A percentile compares a stretch with the other conserved stretches of the same genome.
Evolutionary conservation across 2,797 vertebrate genomes (phyloP).

Genomic region (Falco biarmicus): DNA sequence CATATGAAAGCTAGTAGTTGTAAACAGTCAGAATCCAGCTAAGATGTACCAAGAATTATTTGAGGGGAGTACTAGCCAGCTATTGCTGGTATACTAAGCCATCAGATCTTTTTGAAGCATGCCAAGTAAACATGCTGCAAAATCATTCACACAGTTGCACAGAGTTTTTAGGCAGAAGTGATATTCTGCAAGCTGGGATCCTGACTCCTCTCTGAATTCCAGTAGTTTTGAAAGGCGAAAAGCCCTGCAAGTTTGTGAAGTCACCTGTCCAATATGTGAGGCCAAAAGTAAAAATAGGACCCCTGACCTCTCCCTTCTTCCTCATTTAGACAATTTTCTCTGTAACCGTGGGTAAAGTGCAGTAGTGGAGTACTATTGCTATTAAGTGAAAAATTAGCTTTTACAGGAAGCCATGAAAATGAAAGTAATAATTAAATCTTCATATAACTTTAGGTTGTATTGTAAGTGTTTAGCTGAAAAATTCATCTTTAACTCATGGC

Average conservation of each 20-base stretch:
- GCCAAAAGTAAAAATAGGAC: constrained; percentile 13
- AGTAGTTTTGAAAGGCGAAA: background rate
- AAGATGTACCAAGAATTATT: background rate
- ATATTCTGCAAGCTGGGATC: background rate
- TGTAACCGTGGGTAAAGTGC: constrained; percentile 39
- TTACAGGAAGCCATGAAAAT: constrained; percentile 74
- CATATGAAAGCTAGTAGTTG: background rate
- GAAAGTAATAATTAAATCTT: constrained; percentile 83
- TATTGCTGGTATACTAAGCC: background rate
- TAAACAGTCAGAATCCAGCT: constrained; percentile 1
- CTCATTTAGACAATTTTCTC: constrained; percentile 38
- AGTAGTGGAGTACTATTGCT: constrained; percentile 58
- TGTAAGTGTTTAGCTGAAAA: constrained; percentile 81
- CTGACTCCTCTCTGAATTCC: background rate
- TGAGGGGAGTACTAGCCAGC: background rate
- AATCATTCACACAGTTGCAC: background rate
- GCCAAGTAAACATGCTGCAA: background rate
- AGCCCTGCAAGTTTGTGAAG: background rate
- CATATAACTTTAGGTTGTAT: constrained; percentile 79
- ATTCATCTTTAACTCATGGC: constrained; percentile 80
- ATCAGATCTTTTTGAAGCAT: background rate
- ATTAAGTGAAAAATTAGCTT: constrained; percentile 77
- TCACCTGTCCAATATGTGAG: background rate
- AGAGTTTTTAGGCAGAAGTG: constrained; percentile 7
- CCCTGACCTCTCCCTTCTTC: constrained; percentile 27